Percentiles rank a stretch among this genome's conserved stretches.
phyloP scores from a whole-genome alignment of 1,140 invertebrate species.

The Euwallacea fornicatus region DNA sequence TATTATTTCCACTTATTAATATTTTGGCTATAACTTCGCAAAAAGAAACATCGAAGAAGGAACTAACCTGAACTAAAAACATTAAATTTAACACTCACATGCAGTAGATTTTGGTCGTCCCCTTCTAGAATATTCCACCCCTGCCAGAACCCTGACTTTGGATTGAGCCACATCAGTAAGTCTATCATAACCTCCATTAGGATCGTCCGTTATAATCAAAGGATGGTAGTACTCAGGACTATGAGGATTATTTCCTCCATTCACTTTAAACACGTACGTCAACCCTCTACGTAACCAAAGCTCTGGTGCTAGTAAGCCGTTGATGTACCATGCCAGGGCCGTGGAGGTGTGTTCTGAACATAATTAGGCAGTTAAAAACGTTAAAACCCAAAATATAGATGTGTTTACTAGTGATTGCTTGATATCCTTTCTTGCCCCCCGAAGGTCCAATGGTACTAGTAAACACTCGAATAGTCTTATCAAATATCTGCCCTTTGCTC shows the following conservation, averaged over 20 bases:
- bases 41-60: too few relatives aligned
- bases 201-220: conserved; percentile 86
- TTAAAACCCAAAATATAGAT: not conserved
- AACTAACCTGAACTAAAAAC: not conserved
- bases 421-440: conserved; percentile 74
- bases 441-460: conserved; percentile 78
- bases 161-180: conserved; percentile 71
- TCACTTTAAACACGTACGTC: conserved; percentile 79
- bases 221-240: conserved; percentile 88
- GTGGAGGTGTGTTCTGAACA: conserved; percentile 60
- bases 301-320: conserved; percentile 84
- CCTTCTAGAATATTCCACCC: conserved; percentile 79
- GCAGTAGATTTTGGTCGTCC: conserved; percentile 76
- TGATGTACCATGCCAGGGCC: conserved; percentile 78
- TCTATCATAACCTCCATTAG: conserved; percentile 77
- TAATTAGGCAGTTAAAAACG: conserved; percentile 1
- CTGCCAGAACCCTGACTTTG: conserved; percentile 77
- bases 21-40: too few relatives aligned
- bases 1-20: not conserved
- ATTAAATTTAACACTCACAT: conserved; percentile 52
- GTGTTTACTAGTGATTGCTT: conserved; percentile 67
- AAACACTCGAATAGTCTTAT: conserved; percentile 75
- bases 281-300: conserved; percentile 83
- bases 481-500: conserved; percentile 76
- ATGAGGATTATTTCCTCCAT: conserved; percentile 88